Evolutionary conservation across 2,888 invertebrate species (phyloP), one percentile per base, ranked within the genome.

Genomic region (Melieria crassipennis): DNA sequence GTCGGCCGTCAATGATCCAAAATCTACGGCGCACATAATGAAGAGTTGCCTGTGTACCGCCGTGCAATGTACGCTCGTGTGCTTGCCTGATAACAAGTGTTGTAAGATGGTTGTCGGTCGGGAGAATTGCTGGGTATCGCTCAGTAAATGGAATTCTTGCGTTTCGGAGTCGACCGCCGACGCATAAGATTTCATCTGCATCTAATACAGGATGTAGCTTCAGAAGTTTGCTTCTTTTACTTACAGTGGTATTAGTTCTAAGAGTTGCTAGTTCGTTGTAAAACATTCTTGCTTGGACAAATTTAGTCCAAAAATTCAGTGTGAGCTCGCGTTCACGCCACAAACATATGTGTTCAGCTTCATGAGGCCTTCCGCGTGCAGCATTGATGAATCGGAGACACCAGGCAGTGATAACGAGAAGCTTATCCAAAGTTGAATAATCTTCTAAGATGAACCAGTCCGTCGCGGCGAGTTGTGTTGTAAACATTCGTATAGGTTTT

Each of bases 201-300:
- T 30, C 30, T 30, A 30, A 30, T 30, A 30, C 30, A 2, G 30
- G 30, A 30, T 30, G 61, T 52, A 69, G 16, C 30, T 69, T 69
- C 16, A 47, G 11, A 13, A 69, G 11, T 30, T 63, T 70, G 16
- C 70, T 64, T n/a, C 58, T 65, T 42, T 42, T 9, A 60, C 7
- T 63, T 4, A 69, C 47, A 5, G 56, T 13, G 10, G 57, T 63
- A 1, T 13, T 16, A 7, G 9, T 7, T n/a, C 3, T 7, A 3
- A 57, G 57, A n/a, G 10, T 16, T 30, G 5, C 56, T 6, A 46
- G 56, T 13, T 70, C 70, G 43, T 65, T 65, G 60, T 7, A 10
- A 70, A 70, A 70, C 5, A 52, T 10, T 13, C 9, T 46, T 13
- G 56, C 42, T 64, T 69, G 64, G 16, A 69, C 43, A 58, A n/a